Percentiles rank a stretch among this genome's conserved stretches.
Evolutionary conservation across 2,797 vertebrate genomes (phyloP).

Genomic region (Phoebastria nigripes): DNA sequence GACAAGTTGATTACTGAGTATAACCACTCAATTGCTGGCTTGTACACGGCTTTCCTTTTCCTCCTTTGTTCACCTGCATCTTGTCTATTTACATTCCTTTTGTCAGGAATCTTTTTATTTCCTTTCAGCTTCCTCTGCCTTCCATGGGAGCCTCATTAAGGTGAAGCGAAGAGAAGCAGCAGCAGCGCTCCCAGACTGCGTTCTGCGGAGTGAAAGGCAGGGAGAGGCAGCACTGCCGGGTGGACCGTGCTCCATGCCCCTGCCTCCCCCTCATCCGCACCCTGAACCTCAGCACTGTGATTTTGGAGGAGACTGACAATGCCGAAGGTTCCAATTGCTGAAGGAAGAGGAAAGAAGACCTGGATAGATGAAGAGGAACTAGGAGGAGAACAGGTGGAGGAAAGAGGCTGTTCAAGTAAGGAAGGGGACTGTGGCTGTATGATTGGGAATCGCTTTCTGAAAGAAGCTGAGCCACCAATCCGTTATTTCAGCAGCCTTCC

Average conservation of each 20-base stretch:
- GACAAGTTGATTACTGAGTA: neutral
- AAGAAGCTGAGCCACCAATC: neutral
- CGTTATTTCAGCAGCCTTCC: neutral
- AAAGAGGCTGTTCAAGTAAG: neutral
- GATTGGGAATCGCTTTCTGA: neutral
- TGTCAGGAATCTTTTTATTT: neutral
- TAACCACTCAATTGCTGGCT: neutral
- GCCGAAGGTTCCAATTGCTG: neutral
- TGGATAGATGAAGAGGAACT: neutral
- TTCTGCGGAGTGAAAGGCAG: neutral
- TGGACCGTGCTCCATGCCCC: neutral
- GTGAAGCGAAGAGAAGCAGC: neutral
- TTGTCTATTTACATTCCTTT: neutral
- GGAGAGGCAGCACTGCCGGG: neutral
- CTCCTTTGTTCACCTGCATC: neutral
- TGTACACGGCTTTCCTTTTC: neutral
- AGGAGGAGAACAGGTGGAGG: neutral
- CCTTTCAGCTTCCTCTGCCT: neutral
- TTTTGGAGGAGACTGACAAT: neutral
- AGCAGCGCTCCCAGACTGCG: neutral
- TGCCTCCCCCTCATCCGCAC: neutral
- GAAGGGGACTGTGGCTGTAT: neutral
- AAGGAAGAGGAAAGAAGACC: neutral
- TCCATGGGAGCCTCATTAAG: neutral
- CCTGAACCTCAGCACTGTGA: neutral